Evolutionary conservation across 1,140 invertebrate genomes (phyloP).

Genomic region (Macrosteles quadrilineatus): DNA sequence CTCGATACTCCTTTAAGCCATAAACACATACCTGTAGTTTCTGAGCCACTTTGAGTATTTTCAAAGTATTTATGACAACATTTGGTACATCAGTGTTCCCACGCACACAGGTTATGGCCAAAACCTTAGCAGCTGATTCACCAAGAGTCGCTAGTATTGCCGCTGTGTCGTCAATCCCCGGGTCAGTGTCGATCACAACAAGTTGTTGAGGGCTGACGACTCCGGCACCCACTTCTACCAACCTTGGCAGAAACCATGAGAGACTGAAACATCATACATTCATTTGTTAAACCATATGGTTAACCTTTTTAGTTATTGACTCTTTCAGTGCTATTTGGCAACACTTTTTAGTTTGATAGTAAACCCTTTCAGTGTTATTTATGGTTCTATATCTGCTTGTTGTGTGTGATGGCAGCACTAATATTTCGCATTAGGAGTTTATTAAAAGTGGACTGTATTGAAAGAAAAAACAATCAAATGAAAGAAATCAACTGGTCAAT

Average conservation of each 20-base stretch:
- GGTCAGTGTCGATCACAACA: constrained; percentile 45
- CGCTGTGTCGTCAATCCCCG: constrained; percentile 47
- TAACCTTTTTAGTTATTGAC: no score
- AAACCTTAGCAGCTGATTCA: background rate
- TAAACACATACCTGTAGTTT: background rate
- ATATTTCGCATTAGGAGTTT: no score
- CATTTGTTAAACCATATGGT: no score
- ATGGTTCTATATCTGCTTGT: no score
- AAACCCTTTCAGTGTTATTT: no score
- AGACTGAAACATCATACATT: background rate
- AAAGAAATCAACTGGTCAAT: no score
- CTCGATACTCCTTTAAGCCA: no score
- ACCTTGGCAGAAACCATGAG: background rate
- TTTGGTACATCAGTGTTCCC: constrained; percentile 42
- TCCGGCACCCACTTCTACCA: background rate
- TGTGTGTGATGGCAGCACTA: no score
- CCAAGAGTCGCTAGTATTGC: constrained; percentile 44
- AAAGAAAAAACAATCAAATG: no score
- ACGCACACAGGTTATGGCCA: constrained; percentile 40
- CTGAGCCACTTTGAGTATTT: constrained; percentile 23
- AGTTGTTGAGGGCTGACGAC: background rate
- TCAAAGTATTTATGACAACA: constrained; percentile 39
- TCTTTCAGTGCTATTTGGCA: no score
- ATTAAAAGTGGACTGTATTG: no score
- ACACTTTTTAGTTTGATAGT: no score